Conservation (phyloP, 2,888 invertebrate genomes). For the Rhamnusium bicolor region DNA sequence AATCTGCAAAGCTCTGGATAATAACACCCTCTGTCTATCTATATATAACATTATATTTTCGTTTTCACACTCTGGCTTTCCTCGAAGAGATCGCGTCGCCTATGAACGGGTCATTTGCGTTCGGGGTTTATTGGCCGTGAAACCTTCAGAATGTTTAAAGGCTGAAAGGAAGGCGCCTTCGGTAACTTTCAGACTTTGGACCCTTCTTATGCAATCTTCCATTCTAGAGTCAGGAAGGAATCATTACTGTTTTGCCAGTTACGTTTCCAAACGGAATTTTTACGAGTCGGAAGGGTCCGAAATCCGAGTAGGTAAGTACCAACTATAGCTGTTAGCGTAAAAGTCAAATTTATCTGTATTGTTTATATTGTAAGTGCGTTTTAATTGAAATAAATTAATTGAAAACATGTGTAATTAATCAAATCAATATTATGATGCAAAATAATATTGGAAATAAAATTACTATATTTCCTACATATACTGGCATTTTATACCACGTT, state of each 20-base stretch:
- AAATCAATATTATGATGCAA: no score
- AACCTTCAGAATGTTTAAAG: conserved; percentile 37
- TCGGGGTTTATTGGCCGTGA: conserved; percentile 46
- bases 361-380: no score
- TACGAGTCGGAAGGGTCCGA: neutral
- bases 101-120: conserved; percentile 49
- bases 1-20: conserved; percentile 24
- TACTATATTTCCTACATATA: no score
- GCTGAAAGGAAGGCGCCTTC: conserved; percentile 16
- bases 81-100: conserved; percentile 33
- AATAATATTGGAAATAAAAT: no score
- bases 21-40: conserved; percentile 34
- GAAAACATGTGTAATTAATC: no score
- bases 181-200: conserved; percentile 10
- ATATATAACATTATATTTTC: conserved; percentile 42
- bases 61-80: conserved; percentile 33
- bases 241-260: neutral
- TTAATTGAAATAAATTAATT: no score
- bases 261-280: neutral
- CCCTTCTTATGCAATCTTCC: neutral
- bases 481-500: no score
- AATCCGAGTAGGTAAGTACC: neutral
- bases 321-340: neutral
- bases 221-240: neutral
- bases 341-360: neutral